A percentile compares a stretch with the other conserved stretches of the same genome.
Evolutionary conservation across 1,140 invertebrate species (phyloP).

Genomic region (Propsilocerus akamusi): DNA sequence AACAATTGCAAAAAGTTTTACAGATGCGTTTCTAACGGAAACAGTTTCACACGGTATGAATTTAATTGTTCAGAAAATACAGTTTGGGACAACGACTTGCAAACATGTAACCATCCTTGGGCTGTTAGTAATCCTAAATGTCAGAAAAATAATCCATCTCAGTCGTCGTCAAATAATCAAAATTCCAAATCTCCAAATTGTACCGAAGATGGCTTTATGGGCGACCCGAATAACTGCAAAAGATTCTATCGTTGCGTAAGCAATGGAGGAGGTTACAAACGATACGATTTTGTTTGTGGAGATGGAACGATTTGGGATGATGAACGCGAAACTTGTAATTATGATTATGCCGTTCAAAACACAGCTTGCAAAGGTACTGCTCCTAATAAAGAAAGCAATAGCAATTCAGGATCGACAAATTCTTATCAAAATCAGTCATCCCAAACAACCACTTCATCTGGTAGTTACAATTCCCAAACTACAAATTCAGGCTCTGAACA

Average conservation of each 20-base stretch:
- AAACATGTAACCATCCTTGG: conserved; percentile 46
- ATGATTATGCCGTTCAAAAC: conserved; percentile 23
- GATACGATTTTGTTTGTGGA: conserved; percentile 24
- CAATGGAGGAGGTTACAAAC: conserved; percentile 21
- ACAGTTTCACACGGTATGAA: conserved; percentile 38
- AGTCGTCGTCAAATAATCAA: conserved; percentile 12
- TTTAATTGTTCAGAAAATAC: conserved; percentile 50
- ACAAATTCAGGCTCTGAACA: not conserved
- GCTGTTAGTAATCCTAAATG: conserved; percentile 21
- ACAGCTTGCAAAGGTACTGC: conserved; percentile 8
- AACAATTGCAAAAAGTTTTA: conserved; percentile 59
- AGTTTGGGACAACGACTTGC: conserved; percentile 44
- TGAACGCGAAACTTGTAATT: conserved; percentile 27
- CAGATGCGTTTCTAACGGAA: conserved; percentile 46
- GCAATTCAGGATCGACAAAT: conserved; percentile 7
- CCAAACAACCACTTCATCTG: not conserved
- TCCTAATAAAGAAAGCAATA: not conserved
- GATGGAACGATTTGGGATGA: conserved; percentile 27
- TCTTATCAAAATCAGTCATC: not conserved
- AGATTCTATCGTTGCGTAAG: conserved; percentile 24
- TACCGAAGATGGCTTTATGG: conserved; percentile 28
- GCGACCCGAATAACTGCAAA: conserved; percentile 23
- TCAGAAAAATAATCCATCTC: conserved; percentile 6
- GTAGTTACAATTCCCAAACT: not conserved
- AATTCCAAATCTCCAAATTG: conserved; percentile 14